Conservation (phyloP, 2,888 invertebrate genomes). For the Drosophila monieri region DNA sequence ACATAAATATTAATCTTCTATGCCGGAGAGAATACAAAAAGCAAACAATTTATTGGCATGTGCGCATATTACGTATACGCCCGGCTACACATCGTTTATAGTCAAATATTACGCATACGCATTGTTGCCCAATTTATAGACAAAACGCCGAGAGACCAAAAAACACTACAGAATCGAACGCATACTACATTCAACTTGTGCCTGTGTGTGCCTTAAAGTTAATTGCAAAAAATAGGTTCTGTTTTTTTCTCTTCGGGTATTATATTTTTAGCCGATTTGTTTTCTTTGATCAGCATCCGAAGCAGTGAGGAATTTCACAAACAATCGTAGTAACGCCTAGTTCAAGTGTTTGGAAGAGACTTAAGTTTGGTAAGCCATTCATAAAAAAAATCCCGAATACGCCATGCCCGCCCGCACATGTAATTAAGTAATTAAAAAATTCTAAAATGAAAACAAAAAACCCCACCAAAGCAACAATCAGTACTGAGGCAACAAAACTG, state of each 20-base stretch:
- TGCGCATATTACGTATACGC: conserved; percentile 70
- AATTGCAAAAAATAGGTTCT: conserved; percentile 52
- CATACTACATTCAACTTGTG: conserved; percentile 30
- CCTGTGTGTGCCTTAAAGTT: conserved; percentile 38
- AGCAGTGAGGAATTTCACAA: conserved; percentile 50
- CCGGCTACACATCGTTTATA: conserved; percentile 49
- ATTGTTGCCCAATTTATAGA: conserved; percentile 61
- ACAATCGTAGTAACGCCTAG: conserved; percentile 35
- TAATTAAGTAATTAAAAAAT: conserved; percentile 57
- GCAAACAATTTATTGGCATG: conserved; percentile 41
- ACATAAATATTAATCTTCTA: conserved; percentile 68
- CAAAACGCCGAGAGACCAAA: conserved; percentile 31
- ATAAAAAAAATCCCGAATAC: conserved; percentile 37
- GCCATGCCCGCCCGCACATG: conserved; percentile 40
- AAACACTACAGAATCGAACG: conserved; percentile 23
- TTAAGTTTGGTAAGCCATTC: conserved; percentile 30
- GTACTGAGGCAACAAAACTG: no score
- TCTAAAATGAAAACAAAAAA: conserved; percentile 24
- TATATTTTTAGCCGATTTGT: conserved; percentile 65
- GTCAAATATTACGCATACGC: conserved; percentile 78
- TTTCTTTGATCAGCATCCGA: conserved; percentile 54
- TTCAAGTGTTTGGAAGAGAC: conserved; percentile 20
- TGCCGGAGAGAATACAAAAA: conserved; percentile 5
- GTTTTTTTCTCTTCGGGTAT: conserved; percentile 35
- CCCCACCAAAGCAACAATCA: conserved; percentile 27